A percentile compares a stretch with the other conserved stretches of the same genome.
Conservation (phyloP, 2,888 invertebrate species). For the Achlya flavicornis region DNA sequence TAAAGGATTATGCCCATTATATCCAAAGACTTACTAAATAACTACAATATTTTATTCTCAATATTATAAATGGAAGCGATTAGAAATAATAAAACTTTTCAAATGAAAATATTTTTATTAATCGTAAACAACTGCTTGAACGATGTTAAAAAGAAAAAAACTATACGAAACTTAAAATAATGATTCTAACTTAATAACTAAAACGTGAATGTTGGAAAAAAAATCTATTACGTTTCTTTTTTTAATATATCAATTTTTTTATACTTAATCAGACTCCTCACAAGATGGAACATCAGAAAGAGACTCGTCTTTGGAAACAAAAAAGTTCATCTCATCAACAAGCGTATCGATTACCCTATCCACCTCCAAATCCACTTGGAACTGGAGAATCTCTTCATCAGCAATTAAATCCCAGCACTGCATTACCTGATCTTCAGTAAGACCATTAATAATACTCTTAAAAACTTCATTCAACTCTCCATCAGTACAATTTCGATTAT, state of each 20-base stretch:
- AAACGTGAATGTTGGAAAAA: no score
- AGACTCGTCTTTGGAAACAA: not conserved
- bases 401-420: not conserved
- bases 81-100: not conserved
- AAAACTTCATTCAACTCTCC: not conserved
- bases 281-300: constrained; percentile 34
- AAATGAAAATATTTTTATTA: not conserved
- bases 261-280: constrained; percentile 28
- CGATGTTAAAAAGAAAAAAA: no score
- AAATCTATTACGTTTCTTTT: no score
- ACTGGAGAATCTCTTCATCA: not conserved
- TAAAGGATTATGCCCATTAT: not conserved
- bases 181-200: no score
- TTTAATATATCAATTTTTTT: no score
- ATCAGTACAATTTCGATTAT: constrained; percentile 5
- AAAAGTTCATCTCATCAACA: not conserved
- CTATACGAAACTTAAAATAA: no score
- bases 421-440: not conserved
- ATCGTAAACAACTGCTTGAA: not conserved
- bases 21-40: not conserved
- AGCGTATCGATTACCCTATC: constrained; percentile 35
- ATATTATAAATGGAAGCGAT: not conserved
- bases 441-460: constrained; percentile 3
- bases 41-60: not conserved
- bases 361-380: constrained; percentile 27